Conservation (phyloP, 2,797 vertebrate genomes). For the Sphenodon punctatus region DNA sequence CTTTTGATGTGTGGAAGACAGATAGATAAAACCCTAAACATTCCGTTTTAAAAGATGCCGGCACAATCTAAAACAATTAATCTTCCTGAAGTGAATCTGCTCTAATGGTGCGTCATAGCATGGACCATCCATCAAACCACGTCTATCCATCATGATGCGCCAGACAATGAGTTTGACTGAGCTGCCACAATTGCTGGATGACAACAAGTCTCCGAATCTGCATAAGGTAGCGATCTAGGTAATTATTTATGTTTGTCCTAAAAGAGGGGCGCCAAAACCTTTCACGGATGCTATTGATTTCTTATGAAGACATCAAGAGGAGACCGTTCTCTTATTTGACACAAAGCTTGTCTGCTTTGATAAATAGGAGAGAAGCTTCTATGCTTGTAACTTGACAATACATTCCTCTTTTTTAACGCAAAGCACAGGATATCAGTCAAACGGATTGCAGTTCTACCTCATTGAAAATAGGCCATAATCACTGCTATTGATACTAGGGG, state of each 20-base stretch:
- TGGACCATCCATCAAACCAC: constrained; percentile 57
- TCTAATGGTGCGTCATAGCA: constrained; percentile 41
- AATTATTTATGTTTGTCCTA: constrained; percentile 57
- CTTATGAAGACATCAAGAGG: constrained; percentile 42
- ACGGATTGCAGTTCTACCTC: not conserved
- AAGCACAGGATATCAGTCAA: rapidly evolving
- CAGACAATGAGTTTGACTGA: constrained; percentile 8
- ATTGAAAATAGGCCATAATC: not conserved
- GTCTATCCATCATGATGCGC: constrained; percentile 58
- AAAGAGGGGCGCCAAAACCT: constrained; percentile 26
- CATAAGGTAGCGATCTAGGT: constrained; percentile 8
- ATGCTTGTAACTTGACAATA: not conserved
- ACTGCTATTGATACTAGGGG: too few relatives aligned
- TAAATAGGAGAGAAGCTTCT: not conserved
- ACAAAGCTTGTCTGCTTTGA: constrained; percentile 14
- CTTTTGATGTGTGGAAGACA: constrained; percentile 35
- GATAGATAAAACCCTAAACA: constrained; percentile 48
- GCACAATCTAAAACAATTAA: constrained; percentile 48
- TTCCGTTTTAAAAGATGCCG: constrained; percentile 52
- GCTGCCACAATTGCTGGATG: not conserved
- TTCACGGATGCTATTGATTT: constrained; percentile 1
- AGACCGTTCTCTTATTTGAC: not conserved
- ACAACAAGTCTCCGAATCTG: constrained; percentile 24
- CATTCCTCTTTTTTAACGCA: not conserved
- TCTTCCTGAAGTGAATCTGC: constrained; percentile 52